Percentiles rank a stretch among this genome's conserved stretches.
Conservation (phyloP, 1,140 invertebrate species). For the Triops cancriformis region DNA sequence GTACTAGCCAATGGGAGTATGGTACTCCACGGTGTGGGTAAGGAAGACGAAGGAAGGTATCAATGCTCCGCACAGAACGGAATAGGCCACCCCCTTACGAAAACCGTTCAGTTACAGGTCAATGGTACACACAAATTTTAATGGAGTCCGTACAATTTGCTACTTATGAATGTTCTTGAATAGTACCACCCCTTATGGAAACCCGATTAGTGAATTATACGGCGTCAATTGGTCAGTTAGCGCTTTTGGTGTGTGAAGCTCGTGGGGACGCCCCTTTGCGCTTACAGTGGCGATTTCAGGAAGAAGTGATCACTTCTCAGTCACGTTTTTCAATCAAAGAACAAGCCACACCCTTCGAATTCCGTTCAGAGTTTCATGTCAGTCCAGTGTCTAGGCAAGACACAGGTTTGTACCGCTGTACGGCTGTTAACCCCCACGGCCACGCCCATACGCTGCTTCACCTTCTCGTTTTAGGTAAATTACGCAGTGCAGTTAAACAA, state of each 20-base stretch:
- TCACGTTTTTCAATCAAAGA: conserved; percentile 24
- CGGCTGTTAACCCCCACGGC: conserved; percentile 27
- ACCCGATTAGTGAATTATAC: conserved; percentile 4
- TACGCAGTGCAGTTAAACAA: background rate
- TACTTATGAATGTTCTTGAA: background rate
- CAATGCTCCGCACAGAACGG: conserved; percentile 29
- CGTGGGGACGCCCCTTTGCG: conserved; percentile 39
- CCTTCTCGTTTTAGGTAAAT: conserved; percentile 16
- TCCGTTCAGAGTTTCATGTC: conserved; percentile 29
- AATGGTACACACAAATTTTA: conserved; percentile 26
- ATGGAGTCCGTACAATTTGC: background rate
- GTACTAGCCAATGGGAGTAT: conserved; percentile 16
- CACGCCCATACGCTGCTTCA: background rate
- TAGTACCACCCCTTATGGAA: conserved; percentile 17
- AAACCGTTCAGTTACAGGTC: conserved; percentile 24
- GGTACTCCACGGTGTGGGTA: background rate
- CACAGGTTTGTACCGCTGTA: conserved; percentile 28
- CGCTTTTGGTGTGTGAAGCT: conserved; percentile 38
- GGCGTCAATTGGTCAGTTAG: conserved; percentile 34
- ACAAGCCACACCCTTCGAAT: conserved; percentile 7
- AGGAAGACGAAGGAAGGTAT: conserved; percentile 26
- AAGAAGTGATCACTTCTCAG: conserved; percentile 19
- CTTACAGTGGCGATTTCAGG: conserved; percentile 34
- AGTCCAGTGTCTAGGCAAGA: conserved; percentile 25
- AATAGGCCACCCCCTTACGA: conserved; percentile 25